A percentile compares a stretch with the other conserved stretches of the same genome.
Conservation (phyloP, 2,797 vertebrate genomes). For the Lepilemur septentrionalis region DNA sequence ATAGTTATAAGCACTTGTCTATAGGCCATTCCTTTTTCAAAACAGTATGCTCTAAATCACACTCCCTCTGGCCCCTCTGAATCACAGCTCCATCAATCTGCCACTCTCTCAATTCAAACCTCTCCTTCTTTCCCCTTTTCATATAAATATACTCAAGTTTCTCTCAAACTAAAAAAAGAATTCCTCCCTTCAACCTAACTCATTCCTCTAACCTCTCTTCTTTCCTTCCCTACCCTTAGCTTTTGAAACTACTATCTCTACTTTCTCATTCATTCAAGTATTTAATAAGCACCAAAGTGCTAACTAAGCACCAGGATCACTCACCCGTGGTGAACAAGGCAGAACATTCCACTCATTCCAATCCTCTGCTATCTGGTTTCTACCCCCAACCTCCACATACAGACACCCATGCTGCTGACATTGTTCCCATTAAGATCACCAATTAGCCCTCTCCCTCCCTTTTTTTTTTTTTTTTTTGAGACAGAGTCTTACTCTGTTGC, state of each 20-base stretch:
- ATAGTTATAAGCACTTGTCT: not conserved
- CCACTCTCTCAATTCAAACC: not conserved
- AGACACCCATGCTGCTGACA: not conserved
- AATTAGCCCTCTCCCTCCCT: not conserved
- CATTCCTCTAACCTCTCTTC: not conserved
- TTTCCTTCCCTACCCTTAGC: not conserved
- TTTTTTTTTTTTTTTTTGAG: too few species aligned
- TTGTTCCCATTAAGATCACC: not conserved
- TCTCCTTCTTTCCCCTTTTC: not conserved
- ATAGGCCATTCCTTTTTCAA: not conserved
- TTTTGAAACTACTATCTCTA: not conserved
- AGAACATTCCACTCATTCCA: not conserved
- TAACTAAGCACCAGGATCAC: not conserved
- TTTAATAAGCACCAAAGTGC: not conserved
- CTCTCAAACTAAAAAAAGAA: not conserved
- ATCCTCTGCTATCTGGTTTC: not conserved
- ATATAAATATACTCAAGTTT: not conserved
- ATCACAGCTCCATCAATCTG: not conserved
- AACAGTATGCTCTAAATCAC: not conserved
- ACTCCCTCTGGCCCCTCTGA: not conserved
- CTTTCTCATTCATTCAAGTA: not conserved
- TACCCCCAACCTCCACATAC: not conserved
- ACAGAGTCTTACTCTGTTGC: not conserved
- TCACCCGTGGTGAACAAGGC: not conserved
- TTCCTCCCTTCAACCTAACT: not conserved